Conservation (phyloP, 2,888 invertebrate genomes). For the Scaptodrosophila latifasciaeformis region DNA sequence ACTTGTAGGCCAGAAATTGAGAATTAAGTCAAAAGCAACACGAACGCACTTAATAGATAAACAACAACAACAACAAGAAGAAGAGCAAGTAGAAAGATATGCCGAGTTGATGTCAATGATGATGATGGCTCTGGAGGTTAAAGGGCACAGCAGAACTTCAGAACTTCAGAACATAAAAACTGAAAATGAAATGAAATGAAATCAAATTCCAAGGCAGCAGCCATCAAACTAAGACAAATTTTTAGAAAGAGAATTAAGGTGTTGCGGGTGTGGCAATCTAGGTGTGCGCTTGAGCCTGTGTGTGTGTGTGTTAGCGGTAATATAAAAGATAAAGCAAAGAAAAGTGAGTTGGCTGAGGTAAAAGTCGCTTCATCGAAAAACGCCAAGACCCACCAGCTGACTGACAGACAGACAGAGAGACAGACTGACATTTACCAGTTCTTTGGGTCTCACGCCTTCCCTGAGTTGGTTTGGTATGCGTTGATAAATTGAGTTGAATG, state of each 20-base stretch:
- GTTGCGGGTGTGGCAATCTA: not conserved
- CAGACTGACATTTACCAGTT: not conserved
- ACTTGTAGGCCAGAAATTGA: conserved; percentile 11
- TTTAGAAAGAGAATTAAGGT: not conserved
- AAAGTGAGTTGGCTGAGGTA: conserved; percentile 13
- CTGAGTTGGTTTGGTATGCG: conserved; percentile 47
- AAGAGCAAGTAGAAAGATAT: no score
- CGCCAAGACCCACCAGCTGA: not conserved
- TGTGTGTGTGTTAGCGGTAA: conserved; percentile 12
- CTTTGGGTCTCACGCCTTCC: not conserved
- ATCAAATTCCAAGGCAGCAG: conserved; percentile 21
- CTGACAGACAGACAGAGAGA: not conserved
- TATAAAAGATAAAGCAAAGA: conserved; percentile 21
- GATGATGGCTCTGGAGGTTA: no score
- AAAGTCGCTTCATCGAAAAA: not conserved
- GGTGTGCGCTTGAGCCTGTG: conserved; percentile 1
- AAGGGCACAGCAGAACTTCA: conserved; percentile 1
- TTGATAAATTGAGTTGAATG: conserved; percentile 65
- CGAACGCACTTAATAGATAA: conserved; percentile 18
- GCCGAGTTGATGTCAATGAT: no score
- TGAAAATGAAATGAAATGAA: conserved; percentile 4
- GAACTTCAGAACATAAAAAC: no score
- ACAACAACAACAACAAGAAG: conserved; percentile 22
- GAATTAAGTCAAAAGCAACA: conserved; percentile 2
- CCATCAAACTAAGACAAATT: not conserved